Base-by-base conservation (phyloP, 2,113 vertebrate genomes). In the Gobiocypris rarus region DNA sequence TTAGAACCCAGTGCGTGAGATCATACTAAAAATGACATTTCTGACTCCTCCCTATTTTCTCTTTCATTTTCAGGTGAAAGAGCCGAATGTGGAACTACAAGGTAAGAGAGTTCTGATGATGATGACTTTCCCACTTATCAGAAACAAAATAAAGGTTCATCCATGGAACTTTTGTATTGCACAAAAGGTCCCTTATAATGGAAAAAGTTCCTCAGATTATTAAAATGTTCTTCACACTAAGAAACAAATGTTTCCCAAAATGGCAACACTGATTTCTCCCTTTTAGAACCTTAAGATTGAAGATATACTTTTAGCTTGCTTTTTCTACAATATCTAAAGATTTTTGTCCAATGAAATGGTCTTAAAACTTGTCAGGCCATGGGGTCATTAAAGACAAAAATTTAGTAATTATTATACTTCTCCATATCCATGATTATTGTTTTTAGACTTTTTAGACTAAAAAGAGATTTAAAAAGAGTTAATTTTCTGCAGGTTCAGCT, bases 71-170 rank as follows among this genome's bases (percentile, higher is more conserved):
- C 85, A 99, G 98, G 98, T 89, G 97, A 99, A 91, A 94, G 97
- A 91, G 97, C 97, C 0, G 97, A 99, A 82, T 99, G 97, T 0
- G 98, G 98, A 86, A 99, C 97, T 22, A 99, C 97, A 88, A 98
- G 98, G 98, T 99, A 94, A 95, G 96, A 87, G 38, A 75, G 14
- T 76, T 11, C 43, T 81, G 19, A 3, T 67, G 43, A 65, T 52
- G 9, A n/a, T n/a, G 34, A 14, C n/a, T 28, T 63, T 28, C 38
- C 10, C 3, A 28, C 13, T 17, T 74, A 28, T 75, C 13, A 50
- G 24, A 52, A 45, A 8, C 69, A 71, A 43, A 45, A 41, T 69
- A 41, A 70, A 71, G 67, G 3, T 70, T 70, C 31, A 45, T 71
- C 67, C 10, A 24, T 43, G 31, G 17, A 69, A 45, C 22, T 22